phyloP scores from a whole-genome alignment of 2,888 invertebrate genomes.

The Oegoconia quadripuncta region DNA sequence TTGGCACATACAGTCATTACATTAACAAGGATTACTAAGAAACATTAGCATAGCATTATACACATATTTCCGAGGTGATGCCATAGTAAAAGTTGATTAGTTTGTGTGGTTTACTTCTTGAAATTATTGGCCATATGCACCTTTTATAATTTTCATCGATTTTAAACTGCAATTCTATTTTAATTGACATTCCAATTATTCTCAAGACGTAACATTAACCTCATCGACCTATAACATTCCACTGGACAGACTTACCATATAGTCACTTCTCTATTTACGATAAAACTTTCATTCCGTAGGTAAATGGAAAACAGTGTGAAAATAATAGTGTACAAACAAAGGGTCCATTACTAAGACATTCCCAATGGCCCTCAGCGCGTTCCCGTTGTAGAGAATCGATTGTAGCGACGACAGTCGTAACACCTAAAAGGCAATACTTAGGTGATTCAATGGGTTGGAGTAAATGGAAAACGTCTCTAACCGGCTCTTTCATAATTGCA shows the following conservation, averaged over 20 bases:
- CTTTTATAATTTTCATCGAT: background rate
- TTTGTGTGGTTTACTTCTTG: no score
- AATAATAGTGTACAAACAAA: background rate
- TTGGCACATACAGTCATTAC: no score
- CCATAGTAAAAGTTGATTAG: no score
- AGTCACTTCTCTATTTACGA: no score
- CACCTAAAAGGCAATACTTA: conserved; percentile 22
- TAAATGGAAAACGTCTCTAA: conserved; percentile 28
- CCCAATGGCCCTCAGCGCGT: conserved; percentile 33
- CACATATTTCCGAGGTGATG: no score
- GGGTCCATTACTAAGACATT: conserved; percentile 42
- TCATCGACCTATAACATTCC: no score
- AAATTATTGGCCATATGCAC: no score
- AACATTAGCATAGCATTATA: no score
- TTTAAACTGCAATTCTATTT: background rate
- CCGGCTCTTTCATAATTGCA: conserved; percentile 31
- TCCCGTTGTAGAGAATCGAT: conserved; percentile 32
- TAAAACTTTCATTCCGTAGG: no score
- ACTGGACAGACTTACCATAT: conserved; percentile 14
- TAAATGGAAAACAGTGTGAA: background rate
- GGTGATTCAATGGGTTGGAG: conserved; percentile 13
- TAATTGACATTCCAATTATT: no score
- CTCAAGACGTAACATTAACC: no score
- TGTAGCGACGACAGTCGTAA: conserved; percentile 32
- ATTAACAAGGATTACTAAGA: no score